Evolutionary conservation across 2,797 vertebrate genomes (phyloP).

Genomic region (Aeoliscus strigatus): DNA sequence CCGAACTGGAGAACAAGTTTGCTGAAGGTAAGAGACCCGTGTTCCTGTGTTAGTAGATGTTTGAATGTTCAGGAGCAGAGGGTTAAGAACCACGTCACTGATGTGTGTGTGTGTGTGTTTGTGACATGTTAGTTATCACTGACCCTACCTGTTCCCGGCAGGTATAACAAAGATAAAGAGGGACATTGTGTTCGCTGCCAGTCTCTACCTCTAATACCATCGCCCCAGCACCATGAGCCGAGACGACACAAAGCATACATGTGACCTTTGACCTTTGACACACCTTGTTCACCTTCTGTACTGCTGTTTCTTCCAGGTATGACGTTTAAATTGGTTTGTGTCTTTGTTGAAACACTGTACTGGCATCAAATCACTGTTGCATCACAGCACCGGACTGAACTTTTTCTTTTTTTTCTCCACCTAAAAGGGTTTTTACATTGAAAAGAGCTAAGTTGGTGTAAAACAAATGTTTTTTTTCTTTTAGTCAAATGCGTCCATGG

Average conservation of each 20-base stretch:
- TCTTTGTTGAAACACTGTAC: constrained; percentile 1
- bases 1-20: constrained; percentile 93
- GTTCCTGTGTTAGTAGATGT: no score
- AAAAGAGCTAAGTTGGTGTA: no score
- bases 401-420: no score
- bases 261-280: neutral
- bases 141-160: no score
- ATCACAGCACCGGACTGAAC: neutral
- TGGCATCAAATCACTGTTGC: neutral
- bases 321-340: neutral
- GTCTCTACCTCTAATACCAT: constrained; percentile 85
- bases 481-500: neutral
- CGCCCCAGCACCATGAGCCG: no score
- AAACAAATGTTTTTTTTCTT: neutral
- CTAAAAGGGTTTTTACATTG: no score
- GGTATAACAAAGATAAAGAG: constrained; percentile 98
- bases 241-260: neutral
- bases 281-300: neutral
- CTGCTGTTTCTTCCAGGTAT: neutral
- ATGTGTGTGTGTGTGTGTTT: no score
- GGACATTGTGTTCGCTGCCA: constrained; percentile 98
- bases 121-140: no score
- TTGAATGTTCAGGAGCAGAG: no score
- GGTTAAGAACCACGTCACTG: no score
- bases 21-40: constrained; percentile 78